phyloP scores from a whole-genome alignment of 2,113 vertebrate species.

The Oreocharis arfaki region DNA sequence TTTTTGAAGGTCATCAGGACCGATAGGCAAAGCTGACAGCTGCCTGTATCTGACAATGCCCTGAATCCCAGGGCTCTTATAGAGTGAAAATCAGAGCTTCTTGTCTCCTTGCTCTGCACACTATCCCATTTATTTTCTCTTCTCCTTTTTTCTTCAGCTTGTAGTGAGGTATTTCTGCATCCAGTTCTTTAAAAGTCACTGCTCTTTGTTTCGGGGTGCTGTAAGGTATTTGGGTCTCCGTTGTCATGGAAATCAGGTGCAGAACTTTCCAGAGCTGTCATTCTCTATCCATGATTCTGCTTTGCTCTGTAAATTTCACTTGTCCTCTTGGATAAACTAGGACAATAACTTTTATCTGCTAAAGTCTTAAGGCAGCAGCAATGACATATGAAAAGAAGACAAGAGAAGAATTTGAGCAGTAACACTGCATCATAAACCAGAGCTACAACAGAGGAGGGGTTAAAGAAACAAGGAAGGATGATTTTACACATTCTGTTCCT shows the following conservation, averaged over 20 bases:
- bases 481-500: not conserved
- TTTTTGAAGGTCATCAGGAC: not conserved
- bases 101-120: not conserved
- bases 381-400: not conserved
- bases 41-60: not conserved
- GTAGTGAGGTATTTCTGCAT: not conserved
- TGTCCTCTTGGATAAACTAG: not conserved
- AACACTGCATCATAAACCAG: not conserved
- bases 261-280: not conserved
- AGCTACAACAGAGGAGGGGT: not conserved
- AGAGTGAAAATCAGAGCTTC: not conserved
- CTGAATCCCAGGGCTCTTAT: not conserved
- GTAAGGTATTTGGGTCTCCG: not conserved
- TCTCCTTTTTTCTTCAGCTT: not conserved
- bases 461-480: not conserved
- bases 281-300: not conserved
- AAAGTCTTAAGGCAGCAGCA: not conserved
- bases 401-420: not conserved
- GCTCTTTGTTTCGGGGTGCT: not conserved
- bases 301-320: not conserved
- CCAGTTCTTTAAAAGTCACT: not conserved
- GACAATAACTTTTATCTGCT: not conserved
- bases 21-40: fast-evolving
- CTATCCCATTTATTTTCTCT: not conserved
- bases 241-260: not conserved